Percentiles rank a stretch among this genome's conserved stretches.
Evolutionary conservation across 2,797 vertebrate species (phyloP).

Genomic region (Coendou prehensilis): DNA sequence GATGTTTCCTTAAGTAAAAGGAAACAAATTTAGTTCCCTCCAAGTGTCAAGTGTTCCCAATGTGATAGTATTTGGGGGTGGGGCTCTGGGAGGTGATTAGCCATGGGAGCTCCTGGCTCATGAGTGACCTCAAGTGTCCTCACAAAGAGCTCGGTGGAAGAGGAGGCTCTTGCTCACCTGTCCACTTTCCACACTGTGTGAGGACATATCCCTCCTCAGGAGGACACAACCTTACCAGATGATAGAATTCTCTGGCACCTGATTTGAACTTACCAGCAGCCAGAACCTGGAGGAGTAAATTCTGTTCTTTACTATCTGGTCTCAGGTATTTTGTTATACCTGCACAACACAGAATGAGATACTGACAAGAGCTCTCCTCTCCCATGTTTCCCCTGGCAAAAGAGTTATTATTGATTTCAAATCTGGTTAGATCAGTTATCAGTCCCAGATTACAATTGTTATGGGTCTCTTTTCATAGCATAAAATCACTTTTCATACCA

Average conservation of each 20-base stretch:
- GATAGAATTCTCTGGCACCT: not conserved
- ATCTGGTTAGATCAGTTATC: not conserved
- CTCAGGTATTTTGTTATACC: not conserved
- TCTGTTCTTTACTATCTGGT: not conserved
- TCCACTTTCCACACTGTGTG: not conserved
- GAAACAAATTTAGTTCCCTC: not conserved
- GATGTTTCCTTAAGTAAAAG: no score
- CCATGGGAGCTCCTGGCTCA: not conserved
- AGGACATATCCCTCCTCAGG: not conserved
- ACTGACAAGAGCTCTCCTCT: not conserved
- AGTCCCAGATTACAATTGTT: not conserved
- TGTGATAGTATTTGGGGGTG: not conserved
- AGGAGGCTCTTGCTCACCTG: not conserved
- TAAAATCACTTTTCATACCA: not conserved
- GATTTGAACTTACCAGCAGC: not conserved
- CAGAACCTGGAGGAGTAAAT: not conserved
- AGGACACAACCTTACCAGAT: not conserved
- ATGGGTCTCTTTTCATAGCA: not conserved
- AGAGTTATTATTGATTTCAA: not conserved
- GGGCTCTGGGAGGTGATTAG: not conserved
- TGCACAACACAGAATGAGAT: not conserved
- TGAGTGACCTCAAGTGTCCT: not conserved
- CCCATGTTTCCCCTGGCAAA: not conserved
- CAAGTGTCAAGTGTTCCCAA: not conserved
- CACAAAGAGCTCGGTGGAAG: not conserved